Conservation (phyloP, 1,140 invertebrate species). For the Nymphalis io region DNA sequence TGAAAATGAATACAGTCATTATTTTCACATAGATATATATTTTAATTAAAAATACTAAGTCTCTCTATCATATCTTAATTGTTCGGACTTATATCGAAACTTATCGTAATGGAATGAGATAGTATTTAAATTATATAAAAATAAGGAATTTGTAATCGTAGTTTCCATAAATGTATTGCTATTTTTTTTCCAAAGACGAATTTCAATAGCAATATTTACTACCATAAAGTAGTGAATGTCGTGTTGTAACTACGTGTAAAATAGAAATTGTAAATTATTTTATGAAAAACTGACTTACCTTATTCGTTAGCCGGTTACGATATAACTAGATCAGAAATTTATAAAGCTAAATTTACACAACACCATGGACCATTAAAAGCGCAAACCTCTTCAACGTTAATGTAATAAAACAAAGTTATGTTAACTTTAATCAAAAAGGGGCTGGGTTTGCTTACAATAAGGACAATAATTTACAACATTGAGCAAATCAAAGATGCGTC, state of each 20-base stretch:
- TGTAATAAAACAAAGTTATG: not conserved
- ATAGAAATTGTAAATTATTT: conserved; percentile 5
- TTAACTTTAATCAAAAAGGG: conserved; percentile 1
- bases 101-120: not conserved
- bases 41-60: too few species aligned
- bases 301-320: conserved; percentile 7
- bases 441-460: conserved; percentile 5
- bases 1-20: too few species aligned
- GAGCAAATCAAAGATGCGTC: not conserved
- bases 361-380: not conserved
- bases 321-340: not conserved
- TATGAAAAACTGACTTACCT: conserved; percentile 10
- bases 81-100: not conserved
- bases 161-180: not conserved
- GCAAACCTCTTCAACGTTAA: not conserved
- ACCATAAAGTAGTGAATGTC: not conserved
- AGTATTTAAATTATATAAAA: not conserved
- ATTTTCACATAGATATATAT: too few species aligned
- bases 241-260: not conserved
- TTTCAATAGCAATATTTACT: not conserved
- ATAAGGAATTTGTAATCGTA: not conserved
- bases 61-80: not conserved
- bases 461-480: conserved; percentile 5
- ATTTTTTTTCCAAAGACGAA: not conserved
- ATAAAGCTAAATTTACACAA: not conserved